Percentiles rank a stretch among this genome's conserved stretches.
These are phyloP conservation scores for Scartelaos histophorus DNA, from an alignment of 2,113 vertebrate genomes.

Conservation along the genomic window DNA sequence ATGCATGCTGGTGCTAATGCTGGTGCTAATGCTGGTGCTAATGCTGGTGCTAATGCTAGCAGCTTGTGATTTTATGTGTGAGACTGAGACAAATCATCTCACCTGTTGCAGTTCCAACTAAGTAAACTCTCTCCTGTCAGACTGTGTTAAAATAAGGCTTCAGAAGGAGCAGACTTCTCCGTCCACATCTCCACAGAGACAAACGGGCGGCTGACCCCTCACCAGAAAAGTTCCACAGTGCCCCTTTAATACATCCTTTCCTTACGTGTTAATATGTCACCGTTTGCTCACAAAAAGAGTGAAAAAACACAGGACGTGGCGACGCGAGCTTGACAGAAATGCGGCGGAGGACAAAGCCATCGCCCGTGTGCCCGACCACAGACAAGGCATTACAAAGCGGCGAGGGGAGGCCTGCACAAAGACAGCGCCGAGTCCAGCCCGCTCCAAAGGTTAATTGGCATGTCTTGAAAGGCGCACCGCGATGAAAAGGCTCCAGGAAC, in stretches of 20 bases:
- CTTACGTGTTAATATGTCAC: conserved; percentile 46
- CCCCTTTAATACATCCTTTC: conserved; percentile 20
- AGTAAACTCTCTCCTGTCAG: too few species aligned
- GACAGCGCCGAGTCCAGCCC: conserved; percentile 70
- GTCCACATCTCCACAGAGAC: too few species aligned
- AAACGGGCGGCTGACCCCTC: too few species aligned
- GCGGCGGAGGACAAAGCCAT: conserved; percentile 64
- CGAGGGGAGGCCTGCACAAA: conserved; percentile 69
- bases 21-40: too few species aligned
- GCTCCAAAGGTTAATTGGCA: conserved; percentile 80
- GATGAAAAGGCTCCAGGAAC: conserved; percentile 75
- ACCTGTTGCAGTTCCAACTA: too few species aligned
- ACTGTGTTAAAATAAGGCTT: too few species aligned
- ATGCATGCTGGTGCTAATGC: too few species aligned
- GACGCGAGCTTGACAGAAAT: conserved; percentile 60
- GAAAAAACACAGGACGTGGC: conserved; percentile 35
- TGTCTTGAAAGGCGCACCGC: conserved; percentile 72
- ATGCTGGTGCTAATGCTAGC: too few species aligned
- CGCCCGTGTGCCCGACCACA: conserved; percentile 61
- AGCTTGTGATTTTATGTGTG: too few species aligned
- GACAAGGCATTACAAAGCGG: conserved; percentile 67
- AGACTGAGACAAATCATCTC: too few species aligned
- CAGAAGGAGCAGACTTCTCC: too few species aligned
- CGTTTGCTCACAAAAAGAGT: conserved; percentile 11
- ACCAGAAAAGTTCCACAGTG: too few species aligned